Conservation (phyloP, 2,113 vertebrate genomes). For the Mus pahari region DNA sequence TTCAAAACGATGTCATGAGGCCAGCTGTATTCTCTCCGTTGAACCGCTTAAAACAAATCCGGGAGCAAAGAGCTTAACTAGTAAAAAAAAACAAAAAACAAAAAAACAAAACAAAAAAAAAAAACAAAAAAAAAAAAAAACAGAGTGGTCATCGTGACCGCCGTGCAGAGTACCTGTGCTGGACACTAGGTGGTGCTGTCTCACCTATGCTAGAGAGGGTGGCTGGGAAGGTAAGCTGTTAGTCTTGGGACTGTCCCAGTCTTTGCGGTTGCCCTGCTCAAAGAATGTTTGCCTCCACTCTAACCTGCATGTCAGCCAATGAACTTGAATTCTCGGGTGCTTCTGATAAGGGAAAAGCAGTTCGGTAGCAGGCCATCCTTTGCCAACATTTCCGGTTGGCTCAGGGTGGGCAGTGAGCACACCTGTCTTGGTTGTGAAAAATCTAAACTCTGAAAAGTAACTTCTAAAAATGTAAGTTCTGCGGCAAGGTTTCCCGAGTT, state of each 20-base stretch:
- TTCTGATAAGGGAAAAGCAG: not conserved
- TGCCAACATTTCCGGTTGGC: not conserved
- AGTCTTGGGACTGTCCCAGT: not conserved
- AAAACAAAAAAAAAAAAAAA: too few relatives aligned
- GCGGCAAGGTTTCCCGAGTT: not conserved
- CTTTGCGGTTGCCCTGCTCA: not conserved
- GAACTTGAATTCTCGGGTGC: not conserved
- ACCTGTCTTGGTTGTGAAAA: not conserved
- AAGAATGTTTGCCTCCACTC: not conserved
- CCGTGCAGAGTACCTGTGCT: not conserved
- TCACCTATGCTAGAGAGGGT: not conserved
- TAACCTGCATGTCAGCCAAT: not conserved
- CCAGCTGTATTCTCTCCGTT: not conserved
- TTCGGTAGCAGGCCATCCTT: not conserved
- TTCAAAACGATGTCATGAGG: not conserved
- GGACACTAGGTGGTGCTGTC: slow-evolving; percentile 63
- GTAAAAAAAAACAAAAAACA: too few relatives aligned
- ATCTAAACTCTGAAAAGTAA: not conserved
- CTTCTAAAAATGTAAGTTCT: not conserved
- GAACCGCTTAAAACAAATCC: not conserved
- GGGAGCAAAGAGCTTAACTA: not conserved
- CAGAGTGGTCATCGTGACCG: not conserved
- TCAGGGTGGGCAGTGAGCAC: not conserved
- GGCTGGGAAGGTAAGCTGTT: accelerated
- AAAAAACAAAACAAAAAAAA: too few relatives aligned